These are phyloP conservation scores for Piezodorus guildinii DNA, from an alignment of 1,140 invertebrate species.

Conservation along the genomic window DNA sequence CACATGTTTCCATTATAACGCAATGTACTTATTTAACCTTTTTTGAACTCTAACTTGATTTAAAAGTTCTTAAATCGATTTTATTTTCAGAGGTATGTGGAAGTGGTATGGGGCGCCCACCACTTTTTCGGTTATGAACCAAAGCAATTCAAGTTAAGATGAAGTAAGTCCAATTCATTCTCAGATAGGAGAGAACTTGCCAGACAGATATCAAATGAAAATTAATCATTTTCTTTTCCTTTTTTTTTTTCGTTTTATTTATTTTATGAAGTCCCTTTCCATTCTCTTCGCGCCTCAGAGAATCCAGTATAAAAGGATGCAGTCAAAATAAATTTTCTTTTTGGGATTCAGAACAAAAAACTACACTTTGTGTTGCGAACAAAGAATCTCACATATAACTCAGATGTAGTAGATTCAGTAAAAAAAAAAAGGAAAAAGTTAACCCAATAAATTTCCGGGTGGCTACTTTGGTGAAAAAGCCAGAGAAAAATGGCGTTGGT, in stretches of 20 bases:
- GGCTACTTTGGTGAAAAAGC: conserved; percentile 14
- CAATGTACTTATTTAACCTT: too few relatives aligned
- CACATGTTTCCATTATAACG: too few relatives aligned
- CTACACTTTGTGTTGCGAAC: conserved; percentile 13
- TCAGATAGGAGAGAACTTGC: too few relatives aligned
- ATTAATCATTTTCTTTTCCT: neutral
- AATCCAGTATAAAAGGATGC: conserved; percentile 9
- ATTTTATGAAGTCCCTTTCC: conserved; percentile 13
- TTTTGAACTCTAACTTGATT: too few relatives aligned
- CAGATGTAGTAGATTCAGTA: conserved; percentile 13
- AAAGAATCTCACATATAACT: conserved; percentile 16
- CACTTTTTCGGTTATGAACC: too few relatives aligned
- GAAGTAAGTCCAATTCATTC: too few relatives aligned
- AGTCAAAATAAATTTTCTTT: conserved; percentile 14
- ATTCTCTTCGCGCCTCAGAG: neutral
- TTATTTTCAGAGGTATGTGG: too few relatives aligned
- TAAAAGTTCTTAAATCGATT: too few relatives aligned
- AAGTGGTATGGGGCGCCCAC: too few relatives aligned
- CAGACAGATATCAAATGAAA: too few relatives aligned
- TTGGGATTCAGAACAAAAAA: conserved; percentile 4
- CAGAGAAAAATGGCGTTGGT: conserved; percentile 13
- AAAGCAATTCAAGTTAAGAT: too few relatives aligned
- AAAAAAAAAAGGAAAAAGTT: conserved; percentile 10
- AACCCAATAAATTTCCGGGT: conserved; percentile 16
- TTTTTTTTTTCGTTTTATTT: conserved; percentile 8